phyloP scores from a whole-genome alignment of 2,113 vertebrate species.

The Lampris megalopsis region DNA sequence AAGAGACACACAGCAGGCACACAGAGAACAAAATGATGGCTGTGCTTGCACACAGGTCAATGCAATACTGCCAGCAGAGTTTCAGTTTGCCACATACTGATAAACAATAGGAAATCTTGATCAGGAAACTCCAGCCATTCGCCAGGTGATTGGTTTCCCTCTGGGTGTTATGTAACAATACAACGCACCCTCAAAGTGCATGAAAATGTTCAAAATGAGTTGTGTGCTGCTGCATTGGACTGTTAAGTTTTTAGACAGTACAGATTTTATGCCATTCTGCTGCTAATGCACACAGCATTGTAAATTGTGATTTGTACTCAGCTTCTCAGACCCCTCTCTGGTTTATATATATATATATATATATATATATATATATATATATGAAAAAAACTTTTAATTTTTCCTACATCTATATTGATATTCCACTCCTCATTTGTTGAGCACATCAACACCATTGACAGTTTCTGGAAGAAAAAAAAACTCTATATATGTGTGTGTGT shows the following conservation, averaged over 20 bases:
- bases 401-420: no score
- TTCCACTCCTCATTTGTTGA: no score
- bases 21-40: conserved; percentile 28
- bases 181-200: conserved; percentile 24
- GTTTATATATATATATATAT: no score
- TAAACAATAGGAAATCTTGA: conserved; percentile 51
- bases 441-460: no score
- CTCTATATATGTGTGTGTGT: background rate
- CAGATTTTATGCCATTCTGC: conserved; percentile 42
- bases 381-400: no score
- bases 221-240: conserved; percentile 16
- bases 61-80: conserved; percentile 22
- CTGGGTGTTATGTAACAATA: conserved; percentile 25
- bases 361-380: no score
- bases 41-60: conserved; percentile 46
- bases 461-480: no score
- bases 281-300: conserved; percentile 45
- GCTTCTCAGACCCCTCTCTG: conserved; percentile 12
- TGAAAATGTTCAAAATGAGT: conserved; percentile 27
- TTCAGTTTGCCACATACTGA: conserved; percentile 62
- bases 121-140: conserved; percentile 28
- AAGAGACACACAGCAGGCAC: conserved; percentile 13
- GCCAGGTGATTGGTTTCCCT: conserved; percentile 44
- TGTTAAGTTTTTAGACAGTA: conserved; percentile 55
- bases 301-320: conserved; percentile 21